Evolutionary conservation across 2,888 invertebrate genomes (phyloP), one percentile per base, ranked within the genome.

Genomic region (Acanthoscelides obtectus): DNA sequence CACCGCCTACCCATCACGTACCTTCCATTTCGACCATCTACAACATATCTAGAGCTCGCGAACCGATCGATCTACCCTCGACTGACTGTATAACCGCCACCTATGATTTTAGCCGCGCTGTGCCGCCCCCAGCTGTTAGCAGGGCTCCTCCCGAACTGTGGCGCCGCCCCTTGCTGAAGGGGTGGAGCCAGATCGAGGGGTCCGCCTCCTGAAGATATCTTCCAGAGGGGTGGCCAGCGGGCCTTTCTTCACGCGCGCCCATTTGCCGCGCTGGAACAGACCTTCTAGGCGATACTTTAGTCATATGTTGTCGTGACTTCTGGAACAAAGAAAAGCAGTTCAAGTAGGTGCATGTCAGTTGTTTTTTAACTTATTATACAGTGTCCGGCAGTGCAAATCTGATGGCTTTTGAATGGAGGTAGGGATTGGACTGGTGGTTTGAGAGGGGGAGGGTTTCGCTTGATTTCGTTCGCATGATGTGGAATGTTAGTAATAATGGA

Each of bases 201-300:
- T 45, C 77, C 82, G 84, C 74, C 83, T 80, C 79, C 83, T 83
- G 83, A 86, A 86, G 75, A 86, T 83, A 76, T 86, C 86, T 76
- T 86, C 86, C 76, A 86, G 81, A 72, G 86, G 86, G 74, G 86
- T 86, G 70, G 86, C 86, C 81, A 86, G 85, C 81, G 85, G 85
- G 78, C 86, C 86, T 77, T 86, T 86, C 80, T 86, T 86, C 76
- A 83, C 85, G 80, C 85, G 85, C 77, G 83, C 83, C 85, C 86
- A 86, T 69, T 84, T 82, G 77, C 86, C 86, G 81, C 86, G 84
- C 84, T 88, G 90, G 86, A 91, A 90, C 87, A 91, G 86, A 87
- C 90, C 90, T 89, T 90, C 90, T 88, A 91, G 88, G 88, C 90
- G 90, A 89, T 90, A 90, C 90, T 90, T 90, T 91, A 91, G 91